Evolutionary conservation across 2,113 vertebrate genomes (phyloP), one percentile per base, ranked within the genome.

Genomic region (Podiceps cristatus): DNA sequence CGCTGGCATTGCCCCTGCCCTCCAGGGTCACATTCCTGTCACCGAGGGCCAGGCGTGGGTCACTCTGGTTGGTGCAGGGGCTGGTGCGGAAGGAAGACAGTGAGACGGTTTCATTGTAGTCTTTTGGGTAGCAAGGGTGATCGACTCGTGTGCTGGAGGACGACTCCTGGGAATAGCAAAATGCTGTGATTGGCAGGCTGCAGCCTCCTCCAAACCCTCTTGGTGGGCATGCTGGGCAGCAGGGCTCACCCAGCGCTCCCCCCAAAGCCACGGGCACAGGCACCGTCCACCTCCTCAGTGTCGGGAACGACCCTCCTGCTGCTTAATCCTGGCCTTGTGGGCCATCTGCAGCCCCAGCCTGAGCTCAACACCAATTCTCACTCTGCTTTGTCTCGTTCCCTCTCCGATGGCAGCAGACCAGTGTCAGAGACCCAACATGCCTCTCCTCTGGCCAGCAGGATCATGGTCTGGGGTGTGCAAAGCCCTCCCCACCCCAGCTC

Each of bases 91-190:
- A 62, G 23, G 97, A 94, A 16, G 91, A 86, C 69, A 95, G 62
- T 1, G 31, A 88, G 62, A 98, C 0, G 3, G 8, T 93, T 49
- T 98, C 82, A 3, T 3, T 66, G 96, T 98, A 98, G 58, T 86
- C 96, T 18, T 17, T 66, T 4, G 98, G 98, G 60, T 98, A 99
- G 93, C 98, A 99, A 29, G 98, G 98, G n/a, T 99, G 98, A 3
- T 12, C 35, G 3, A 98, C 53, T 23, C 7, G 50, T 0, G 15
- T 13, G 22, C 63, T 74, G 86, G 59, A 16, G n/a, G 11, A 4
- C 0, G 79, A 72, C 23, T 77, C 82, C 96, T 97, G 64, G 60
- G 89, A 58, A 88, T 0, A 37, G 89, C 29, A 84, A 94, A 73
- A 79, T 25, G 11, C 42, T 42, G 42, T 42, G 42, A 42, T 42